A percentile compares a stretch with the other conserved stretches of the same genome.
phyloP scores from a whole-genome alignment of 1,140 invertebrate species.

The Drosophila leontia region DNA sequence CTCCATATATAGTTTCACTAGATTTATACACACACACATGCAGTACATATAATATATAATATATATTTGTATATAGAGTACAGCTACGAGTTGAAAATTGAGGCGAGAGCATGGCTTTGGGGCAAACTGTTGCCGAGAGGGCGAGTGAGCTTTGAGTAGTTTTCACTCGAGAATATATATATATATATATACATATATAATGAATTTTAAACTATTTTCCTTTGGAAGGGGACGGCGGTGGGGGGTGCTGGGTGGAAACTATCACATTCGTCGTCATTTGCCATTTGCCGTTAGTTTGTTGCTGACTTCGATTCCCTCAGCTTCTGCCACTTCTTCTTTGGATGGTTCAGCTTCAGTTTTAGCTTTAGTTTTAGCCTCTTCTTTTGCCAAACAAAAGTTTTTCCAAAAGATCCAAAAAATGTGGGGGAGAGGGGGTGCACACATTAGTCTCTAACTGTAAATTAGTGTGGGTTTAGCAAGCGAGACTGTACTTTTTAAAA shows the following conservation, averaged over 20 bases:
- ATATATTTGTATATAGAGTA: constrained; percentile 33
- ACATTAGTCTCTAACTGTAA: constrained; percentile 37
- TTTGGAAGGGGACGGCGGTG: background rate
- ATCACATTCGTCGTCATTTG: constrained; percentile 51
- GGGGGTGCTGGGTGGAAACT: constrained; percentile 46
- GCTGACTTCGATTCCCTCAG: constrained; percentile 43
- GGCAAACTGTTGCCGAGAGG: constrained; percentile 22
- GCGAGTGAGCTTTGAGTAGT: constrained; percentile 21
- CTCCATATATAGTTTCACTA: constrained; percentile 50
- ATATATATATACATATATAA: constrained; percentile 60
- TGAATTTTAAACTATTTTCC: constrained; percentile 79
- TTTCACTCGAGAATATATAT: constrained; percentile 25
- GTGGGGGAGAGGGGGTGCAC: background rate
- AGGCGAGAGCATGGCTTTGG: constrained; percentile 18
- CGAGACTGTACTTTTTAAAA: constrained; percentile 70
- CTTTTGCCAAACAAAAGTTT: constrained; percentile 46
- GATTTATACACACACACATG: constrained; percentile 52
- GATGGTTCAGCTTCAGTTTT: background rate
- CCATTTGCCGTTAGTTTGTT: constrained; percentile 52
- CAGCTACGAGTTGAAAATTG: constrained; percentile 36
- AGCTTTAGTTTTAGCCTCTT: background rate
- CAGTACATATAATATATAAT: constrained; percentile 42
- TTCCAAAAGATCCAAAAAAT: constrained; percentile 9
- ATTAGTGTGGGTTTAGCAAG: constrained; percentile 24
- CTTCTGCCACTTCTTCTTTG: background rate